Evolutionary conservation across 2,113 vertebrate species (phyloP).

Genomic region (Chlamydotis undulata): DNA sequence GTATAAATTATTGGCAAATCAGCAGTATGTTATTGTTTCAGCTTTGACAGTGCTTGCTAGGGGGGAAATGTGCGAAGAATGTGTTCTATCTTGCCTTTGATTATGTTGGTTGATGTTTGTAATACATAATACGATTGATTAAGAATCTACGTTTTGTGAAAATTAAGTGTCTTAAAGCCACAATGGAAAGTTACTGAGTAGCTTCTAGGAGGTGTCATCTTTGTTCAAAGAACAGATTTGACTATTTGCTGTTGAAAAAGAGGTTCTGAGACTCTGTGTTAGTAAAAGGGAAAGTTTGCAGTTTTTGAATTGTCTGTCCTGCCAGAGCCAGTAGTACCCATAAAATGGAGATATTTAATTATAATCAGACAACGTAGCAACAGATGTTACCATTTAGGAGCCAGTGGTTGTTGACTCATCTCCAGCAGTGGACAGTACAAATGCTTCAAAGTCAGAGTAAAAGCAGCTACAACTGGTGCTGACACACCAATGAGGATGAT

Average conservation of each 20-base stretch:
- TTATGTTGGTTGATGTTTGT: not conserved
- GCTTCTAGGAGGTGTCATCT: not conserved
- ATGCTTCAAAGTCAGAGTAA: not conserved
- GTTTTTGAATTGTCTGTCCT: not conserved
- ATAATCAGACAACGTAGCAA: not conserved
- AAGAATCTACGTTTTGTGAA: not conserved
- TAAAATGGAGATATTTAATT: not conserved
- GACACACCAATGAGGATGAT: not conserved
- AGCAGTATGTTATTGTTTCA: not conserved
- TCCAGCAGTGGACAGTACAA: not conserved
- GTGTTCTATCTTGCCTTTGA: not conserved
- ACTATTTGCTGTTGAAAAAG: not conserved
- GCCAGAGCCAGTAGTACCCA: not conserved
- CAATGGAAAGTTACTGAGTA: not conserved
- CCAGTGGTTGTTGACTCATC: not conserved
- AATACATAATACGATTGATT: not conserved
- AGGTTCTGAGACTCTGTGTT: not conserved
- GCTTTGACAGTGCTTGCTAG: not conserved
- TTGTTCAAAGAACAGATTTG: not conserved
- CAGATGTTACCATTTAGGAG: not conserved
- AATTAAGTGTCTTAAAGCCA: not conserved
- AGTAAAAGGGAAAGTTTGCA: not conserved
- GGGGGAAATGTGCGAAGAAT: not conserved
- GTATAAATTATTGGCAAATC: conserved; percentile 55
- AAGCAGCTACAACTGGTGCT: not conserved